phyloP scores from a whole-genome alignment of 2,888 invertebrate genomes.

The Apamea crenata region DNA sequence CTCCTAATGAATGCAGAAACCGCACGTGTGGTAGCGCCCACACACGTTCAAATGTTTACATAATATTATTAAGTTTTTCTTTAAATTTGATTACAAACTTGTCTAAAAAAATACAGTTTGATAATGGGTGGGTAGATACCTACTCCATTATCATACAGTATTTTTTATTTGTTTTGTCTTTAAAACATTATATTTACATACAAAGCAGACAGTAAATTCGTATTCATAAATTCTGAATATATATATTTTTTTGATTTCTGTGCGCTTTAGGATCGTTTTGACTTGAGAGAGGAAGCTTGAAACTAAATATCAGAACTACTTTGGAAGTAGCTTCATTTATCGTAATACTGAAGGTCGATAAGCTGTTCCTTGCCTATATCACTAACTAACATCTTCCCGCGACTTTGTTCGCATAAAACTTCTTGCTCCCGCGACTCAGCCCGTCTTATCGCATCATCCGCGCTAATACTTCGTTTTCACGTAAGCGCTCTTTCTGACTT shows the following conservation, averaged over 20 bases:
- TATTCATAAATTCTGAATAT: neutral
- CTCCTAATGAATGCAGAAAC: constrained; percentile 32
- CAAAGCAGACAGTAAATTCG: neutral
- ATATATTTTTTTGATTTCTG: neutral
- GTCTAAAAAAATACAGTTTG: constrained; percentile 12
- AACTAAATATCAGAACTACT: neutral
- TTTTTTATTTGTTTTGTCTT: neutral
- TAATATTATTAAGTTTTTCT: constrained; percentile 25
- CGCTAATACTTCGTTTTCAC: neutral
- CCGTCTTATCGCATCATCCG: neutral
- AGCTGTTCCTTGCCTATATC: too few species aligned
- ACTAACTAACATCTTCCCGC: too few species aligned
- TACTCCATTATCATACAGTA: too few species aligned
- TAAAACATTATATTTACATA: constrained; percentile 11
- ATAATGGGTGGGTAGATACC: neutral
- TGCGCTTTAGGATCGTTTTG: neutral
- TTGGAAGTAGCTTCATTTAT: neutral
- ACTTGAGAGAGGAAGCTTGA: neutral
- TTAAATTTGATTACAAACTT: constrained; percentile 6
- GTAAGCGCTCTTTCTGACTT: too few species aligned
- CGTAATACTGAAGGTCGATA: neutral
- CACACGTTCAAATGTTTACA: constrained; percentile 37
- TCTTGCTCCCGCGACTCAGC: too few species aligned
- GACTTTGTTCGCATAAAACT: neutral
- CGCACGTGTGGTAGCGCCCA: constrained; percentile 5